Evolutionary conservation across 2,113 vertebrate genomes (phyloP).

Genomic region (Phylloscopus trochilus): DNA sequence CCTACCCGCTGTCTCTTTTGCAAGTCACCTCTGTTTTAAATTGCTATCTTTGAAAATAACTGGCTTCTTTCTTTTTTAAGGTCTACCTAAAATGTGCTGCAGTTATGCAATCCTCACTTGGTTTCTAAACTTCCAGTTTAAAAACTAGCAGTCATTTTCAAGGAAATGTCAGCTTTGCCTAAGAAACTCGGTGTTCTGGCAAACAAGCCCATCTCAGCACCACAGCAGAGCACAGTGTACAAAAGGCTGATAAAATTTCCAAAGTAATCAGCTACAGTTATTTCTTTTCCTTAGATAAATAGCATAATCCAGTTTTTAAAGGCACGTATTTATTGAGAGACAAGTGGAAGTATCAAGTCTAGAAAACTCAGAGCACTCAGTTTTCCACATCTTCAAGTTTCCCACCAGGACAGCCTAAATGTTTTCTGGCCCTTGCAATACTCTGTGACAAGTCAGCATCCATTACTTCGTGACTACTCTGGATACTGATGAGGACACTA

Average conservation of each 20-base stretch:
- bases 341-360: not conserved
- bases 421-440: not conserved
- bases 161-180: not conserved
- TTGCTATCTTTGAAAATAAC: not conserved
- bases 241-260: not conserved
- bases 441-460: not conserved
- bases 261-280: not conserved
- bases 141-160: not conserved
- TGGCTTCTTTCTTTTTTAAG: not conserved
- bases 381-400: not conserved
- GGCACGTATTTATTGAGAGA: not conserved
- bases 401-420: not conserved
- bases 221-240: not conserved
- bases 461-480: not conserved
- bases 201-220: not conserved
- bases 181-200: not conserved
- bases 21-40: not conserved
- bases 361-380: not conserved
- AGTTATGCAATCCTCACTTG: not conserved
- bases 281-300: not conserved
- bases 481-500: not conserved
- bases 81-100: not conserved
- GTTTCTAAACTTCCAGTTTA: not conserved
- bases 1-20: not conserved
- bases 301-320: not conserved